Base-by-base conservation (phyloP, 2,888 invertebrate genomes). In the Athripsodes cinereus region DNA sequence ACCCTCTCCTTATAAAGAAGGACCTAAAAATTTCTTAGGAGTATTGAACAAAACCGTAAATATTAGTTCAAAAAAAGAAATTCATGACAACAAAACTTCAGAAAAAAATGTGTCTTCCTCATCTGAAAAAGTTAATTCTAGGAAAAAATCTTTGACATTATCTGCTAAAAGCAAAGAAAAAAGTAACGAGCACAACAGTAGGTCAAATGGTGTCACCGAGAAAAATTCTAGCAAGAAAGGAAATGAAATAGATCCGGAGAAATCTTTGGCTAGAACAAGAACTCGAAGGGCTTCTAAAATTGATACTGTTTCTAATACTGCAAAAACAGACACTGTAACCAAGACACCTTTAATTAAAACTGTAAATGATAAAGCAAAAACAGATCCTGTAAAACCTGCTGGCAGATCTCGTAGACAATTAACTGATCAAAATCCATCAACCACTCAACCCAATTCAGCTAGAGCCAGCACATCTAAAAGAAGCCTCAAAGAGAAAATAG, bases 141-240 rank as follows among this genome's bases (percentile, higher is more conserved):
- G 13, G 13, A 40, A 13, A 16, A 40, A 13, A 26, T 52, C 44
- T 20, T 19, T 34, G 52, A n/a, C 35, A 6, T 22, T n/a, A 53
- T 46, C 66, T 16, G 66, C 70, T 55, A 21, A 70, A 69, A 40
- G 40, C 54, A 53, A 65, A 69, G 69, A 50, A 65, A 70, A 59
- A 64, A 66, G 21, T 20, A 61, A 53, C 49, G 68, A 66, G 13
- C 71, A 69, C 13, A 40, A 40, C 3, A 16, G n/a, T 40, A 26
- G 5, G 10, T n/a, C 6, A 66, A 53, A 19, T 22, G n/a, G 22
- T 18, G 46, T 63, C 67, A 19, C 71, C 18, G 22, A 40, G 22
- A 53, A 53, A 21, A 46, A 18, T 26, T 19, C 6, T 48, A 34
- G 10, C 16, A 22, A 11, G 8, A 53, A 21, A 46, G 16, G 19